phyloP scores from a whole-genome alignment of 2,888 invertebrate species.

The Clitarchus hookeri region DNA sequence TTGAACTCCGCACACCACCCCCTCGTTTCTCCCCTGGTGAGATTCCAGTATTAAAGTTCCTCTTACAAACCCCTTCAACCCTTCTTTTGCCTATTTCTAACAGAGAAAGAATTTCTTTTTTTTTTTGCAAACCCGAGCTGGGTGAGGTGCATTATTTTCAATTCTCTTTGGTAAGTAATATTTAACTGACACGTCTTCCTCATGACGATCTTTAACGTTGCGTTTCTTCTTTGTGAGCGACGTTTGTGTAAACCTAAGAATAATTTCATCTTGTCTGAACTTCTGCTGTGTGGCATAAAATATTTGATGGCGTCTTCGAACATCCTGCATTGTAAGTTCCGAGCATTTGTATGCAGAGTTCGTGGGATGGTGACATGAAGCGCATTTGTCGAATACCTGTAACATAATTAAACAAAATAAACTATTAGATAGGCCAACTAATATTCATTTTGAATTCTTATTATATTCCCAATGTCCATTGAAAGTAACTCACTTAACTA shows the following conservation, averaged over 20 bases:
- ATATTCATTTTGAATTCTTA: no score
- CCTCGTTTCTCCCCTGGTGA: background rate
- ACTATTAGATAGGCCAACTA: no score
- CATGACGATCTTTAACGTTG: background rate
- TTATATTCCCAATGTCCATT: no score
- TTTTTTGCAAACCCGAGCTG: background rate
- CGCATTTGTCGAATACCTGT: background rate
- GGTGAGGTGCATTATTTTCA: background rate
- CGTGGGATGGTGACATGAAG: background rate
- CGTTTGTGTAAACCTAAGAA: background rate
- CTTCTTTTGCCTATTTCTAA: background rate
- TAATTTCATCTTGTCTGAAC: background rate
- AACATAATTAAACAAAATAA: background rate
- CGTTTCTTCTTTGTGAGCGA: background rate
- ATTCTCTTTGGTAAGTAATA: background rate
- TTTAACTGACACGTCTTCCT: no score
- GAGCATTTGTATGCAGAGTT: conserved; percentile 8
- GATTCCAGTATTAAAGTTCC: background rate
- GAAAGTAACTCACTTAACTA: no score
- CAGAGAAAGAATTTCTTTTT: background rate
- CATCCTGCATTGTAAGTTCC: background rate
- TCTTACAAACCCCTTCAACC: background rate
- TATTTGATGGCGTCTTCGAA: background rate
- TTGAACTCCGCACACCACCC: no score
- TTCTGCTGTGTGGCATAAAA: background rate